Evolutionary conservation across 2,113 vertebrate genomes (phyloP).

Genomic region (Crotophaga sulcirostris): DNA sequence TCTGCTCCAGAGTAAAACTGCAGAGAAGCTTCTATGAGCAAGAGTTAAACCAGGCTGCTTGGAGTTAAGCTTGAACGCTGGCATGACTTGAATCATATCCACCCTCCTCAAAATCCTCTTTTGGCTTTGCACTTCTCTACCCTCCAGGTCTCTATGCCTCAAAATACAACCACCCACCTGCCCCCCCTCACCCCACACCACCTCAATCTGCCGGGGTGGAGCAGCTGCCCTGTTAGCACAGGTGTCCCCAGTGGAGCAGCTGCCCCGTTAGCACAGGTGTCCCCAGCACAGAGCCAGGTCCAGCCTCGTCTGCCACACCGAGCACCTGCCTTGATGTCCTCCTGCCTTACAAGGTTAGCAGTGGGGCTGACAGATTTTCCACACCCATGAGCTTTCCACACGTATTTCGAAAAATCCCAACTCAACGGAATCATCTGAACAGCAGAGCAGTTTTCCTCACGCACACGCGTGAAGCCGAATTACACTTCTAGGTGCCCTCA

Average conservation of each 20-base stretch:
- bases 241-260: not conserved
- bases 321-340: not conserved
- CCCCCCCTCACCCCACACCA: accelerated
- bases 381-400: accelerated
- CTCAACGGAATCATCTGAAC: not conserved
- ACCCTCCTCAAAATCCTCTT: too few species aligned
- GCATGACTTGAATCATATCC: not conserved
- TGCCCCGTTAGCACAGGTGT: accelerated
- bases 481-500: not conserved
- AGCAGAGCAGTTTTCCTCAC: accelerated
- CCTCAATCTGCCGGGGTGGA: too few species aligned
- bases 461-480: accelerated
- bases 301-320: not conserved
- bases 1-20: accelerated
- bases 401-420: accelerated
- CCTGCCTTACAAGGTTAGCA: accelerated
- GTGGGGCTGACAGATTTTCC: not conserved
- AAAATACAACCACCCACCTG: too few species aligned
- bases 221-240: accelerated
- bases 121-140: not conserved
- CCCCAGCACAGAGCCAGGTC: not conserved
- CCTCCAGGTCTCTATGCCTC: not conserved
- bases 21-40: accelerated
- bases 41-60: accelerated
- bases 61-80: not conserved